Percentiles rank a stretch among this genome's conserved stretches.
Evolutionary conservation across 2,797 vertebrate species (phyloP).

Genomic region (Apodemus agrarius): DNA sequence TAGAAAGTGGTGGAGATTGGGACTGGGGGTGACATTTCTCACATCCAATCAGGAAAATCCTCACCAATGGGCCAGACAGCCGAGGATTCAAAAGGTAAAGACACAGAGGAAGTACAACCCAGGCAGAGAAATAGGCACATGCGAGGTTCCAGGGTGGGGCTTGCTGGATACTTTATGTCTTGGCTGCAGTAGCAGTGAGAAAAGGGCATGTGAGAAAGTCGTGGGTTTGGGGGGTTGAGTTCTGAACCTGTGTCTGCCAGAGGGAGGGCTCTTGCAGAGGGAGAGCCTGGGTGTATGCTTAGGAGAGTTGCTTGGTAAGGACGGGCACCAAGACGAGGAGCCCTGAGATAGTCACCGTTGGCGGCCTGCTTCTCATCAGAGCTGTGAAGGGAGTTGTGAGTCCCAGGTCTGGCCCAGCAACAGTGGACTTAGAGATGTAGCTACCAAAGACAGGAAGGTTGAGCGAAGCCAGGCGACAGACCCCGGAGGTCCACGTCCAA

Average conservation of each 20-base stretch:
- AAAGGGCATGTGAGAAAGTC: too few species aligned
- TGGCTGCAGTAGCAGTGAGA: not conserved
- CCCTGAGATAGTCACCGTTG: not conserved
- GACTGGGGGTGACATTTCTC: not conserved
- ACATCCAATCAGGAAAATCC: not conserved
- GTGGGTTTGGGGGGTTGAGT: not conserved
- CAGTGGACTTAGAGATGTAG: not conserved
- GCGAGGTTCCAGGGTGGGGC: not conserved
- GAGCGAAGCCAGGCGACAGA: not conserved
- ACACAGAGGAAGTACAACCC: not conserved
- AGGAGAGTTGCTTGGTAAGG: not conserved
- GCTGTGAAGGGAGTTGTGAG: not conserved
- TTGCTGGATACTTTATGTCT: too few species aligned
- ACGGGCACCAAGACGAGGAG: not conserved
- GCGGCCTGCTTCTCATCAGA: not conserved
- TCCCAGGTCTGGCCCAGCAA: not conserved
- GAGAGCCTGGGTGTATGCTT: accelerated
- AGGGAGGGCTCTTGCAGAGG: not conserved
- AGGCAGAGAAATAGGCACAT: not conserved
- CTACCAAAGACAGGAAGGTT: not conserved
- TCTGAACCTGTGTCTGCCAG: not conserved
- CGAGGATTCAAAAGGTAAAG: not conserved
- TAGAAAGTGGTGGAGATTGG: not conserved
- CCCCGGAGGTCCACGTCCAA: not conserved
- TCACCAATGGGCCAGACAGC: not conserved